Evolutionary conservation across 2,113 vertebrate genomes (phyloP).

Genomic region (Mormyrus iriodes): DNA sequence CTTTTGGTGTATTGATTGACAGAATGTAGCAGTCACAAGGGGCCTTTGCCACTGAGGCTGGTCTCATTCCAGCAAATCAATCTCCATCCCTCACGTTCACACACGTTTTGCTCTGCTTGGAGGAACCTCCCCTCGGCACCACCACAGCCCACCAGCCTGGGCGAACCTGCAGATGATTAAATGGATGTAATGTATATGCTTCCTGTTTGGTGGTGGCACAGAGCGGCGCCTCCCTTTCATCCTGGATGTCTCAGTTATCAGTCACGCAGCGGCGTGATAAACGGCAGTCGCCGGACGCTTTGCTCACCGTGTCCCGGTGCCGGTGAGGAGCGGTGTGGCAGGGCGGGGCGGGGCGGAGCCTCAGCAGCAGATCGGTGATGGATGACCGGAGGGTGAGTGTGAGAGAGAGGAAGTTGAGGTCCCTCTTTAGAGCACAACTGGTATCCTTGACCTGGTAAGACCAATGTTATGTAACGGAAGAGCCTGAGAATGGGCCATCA

Average conservation of each 20-base stretch:
- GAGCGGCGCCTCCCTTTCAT: slow-evolving; percentile 62
- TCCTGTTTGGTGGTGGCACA: slow-evolving; percentile 55
- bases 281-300: slow-evolving; percentile 60
- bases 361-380: background rate
- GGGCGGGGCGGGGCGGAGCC: background rate
- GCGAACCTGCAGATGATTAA: slow-evolving; percentile 56
- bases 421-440: background rate
- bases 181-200: slow-evolving; percentile 66
- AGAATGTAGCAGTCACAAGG: background rate
- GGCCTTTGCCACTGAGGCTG: background rate
- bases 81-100: background rate
- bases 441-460: background rate
- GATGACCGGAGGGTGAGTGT: background rate
- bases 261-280: slow-evolving; percentile 58
- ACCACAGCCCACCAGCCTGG: slow-evolving; percentile 25
- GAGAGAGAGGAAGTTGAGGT: background rate
- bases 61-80: background rate
- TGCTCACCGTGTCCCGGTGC: background rate
- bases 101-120: background rate
- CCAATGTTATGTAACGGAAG: background rate
- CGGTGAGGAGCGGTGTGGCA: background rate
- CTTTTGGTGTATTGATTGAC: background rate
- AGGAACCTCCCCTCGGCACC: background rate
- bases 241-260: slow-evolving; percentile 51
- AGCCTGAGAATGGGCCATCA: background rate